Conservation (phyloP, 2,888 invertebrate species). For the Phengaris arion region DNA sequence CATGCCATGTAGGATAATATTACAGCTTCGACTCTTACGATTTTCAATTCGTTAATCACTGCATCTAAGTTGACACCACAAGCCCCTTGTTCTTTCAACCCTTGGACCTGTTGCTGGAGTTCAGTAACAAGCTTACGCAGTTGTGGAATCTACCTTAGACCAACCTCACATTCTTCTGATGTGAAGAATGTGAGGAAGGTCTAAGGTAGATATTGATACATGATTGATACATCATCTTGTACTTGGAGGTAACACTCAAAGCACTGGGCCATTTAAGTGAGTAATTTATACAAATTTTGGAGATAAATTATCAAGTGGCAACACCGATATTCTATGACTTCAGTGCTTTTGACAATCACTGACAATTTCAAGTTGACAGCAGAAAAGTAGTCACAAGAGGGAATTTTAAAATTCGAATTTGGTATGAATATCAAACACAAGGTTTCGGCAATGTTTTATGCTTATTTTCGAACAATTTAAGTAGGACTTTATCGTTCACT, state of each 20-base stretch:
- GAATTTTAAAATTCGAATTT: too few relatives aligned
- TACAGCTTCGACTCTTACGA: too few relatives aligned
- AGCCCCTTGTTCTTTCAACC: not conserved
- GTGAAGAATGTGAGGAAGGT: too few relatives aligned
- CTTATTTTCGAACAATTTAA: not conserved
- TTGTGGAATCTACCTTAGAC: constrained; percentile 29
- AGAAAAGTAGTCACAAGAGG: too few relatives aligned
- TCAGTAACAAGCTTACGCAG: not conserved
- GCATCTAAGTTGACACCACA: not conserved
- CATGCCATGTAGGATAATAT: not conserved
- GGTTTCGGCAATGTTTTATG: not conserved
- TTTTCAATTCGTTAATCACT: not conserved
- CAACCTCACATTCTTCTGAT: constrained; percentile 30
- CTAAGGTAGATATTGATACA: too few relatives aligned
- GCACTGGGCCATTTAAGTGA: constrained; percentile 26
- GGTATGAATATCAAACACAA: too few relatives aligned
- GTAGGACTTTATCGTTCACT: not conserved
- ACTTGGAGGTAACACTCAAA: constrained; percentile 27
- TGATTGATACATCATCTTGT: too few relatives aligned
- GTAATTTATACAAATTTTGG: too few relatives aligned
- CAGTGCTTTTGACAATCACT: too few relatives aligned
- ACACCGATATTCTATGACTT: too few relatives aligned
- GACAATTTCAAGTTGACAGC: too few relatives aligned
- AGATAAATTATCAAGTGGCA: too few relatives aligned
- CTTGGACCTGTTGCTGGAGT: not conserved